Base-by-base conservation (phyloP, 1,140 invertebrate species). In the Subanguina moxae region DNA sequence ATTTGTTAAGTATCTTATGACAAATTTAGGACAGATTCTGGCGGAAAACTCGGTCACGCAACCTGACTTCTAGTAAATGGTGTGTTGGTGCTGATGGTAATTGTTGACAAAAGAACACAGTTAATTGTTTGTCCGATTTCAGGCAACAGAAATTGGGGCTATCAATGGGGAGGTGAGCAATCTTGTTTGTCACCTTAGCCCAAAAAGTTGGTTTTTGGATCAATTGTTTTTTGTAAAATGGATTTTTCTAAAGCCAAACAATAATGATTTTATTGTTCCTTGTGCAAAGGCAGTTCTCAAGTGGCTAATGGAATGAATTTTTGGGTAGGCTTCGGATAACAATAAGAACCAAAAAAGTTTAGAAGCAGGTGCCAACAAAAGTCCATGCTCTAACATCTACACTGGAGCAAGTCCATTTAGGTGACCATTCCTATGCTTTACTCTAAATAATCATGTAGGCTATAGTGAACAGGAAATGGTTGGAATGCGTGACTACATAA, bases 31-130 rank as follows among this genome's bases (percentile, higher is more conserved):
- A 84, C 66, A 78, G 84, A 19, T 69, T 84, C 30, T 85, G 84
- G 84, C 75, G 84, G 23, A 85, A 85, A 66, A 85, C 84, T 1
- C 70, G 84, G 38, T 81, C 78, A 13, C 45, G 61, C 9, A 78
- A 80, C 64, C 62, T 62, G 1, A 76, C 76, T 9, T 61, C 71
- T 25, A 79, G 74, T 71, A 72, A 73, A 38, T 80, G 80, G 80
- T 85, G 84, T 70, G 62, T 74, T 25, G 84, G 84, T n/a, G 81
- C 82, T 5, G 84, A 85, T 70, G 84, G 84, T 1, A 85, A 85
- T 71, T 69, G 84, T 52, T 21, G 3, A 25, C 3, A 52, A 15
- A 21, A 8, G n/a, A 7, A 52, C 17, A 3, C 15, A 52, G 48
- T 7, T 52, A 15, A 52, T 8, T 21, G 15, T 52, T 52, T 52